phyloP scores from a whole-genome alignment of 2,797 vertebrate genomes.

The Lithobates pipiens region DNA sequence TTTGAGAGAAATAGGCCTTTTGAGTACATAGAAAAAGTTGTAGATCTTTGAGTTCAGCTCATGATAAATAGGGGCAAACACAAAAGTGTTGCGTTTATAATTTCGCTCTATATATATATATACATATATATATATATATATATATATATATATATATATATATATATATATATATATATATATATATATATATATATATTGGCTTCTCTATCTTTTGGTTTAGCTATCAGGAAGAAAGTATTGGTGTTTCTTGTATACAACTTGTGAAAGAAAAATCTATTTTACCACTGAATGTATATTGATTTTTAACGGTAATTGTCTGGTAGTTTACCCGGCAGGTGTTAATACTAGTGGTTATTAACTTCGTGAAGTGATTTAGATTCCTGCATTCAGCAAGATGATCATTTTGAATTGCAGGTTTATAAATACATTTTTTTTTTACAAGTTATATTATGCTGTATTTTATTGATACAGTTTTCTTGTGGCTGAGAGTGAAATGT shows the following conservation, averaged over 20 bases:
- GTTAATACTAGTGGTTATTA: conserved; percentile 43
- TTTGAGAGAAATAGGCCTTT: too few species aligned
- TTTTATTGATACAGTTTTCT: conserved; percentile 11
- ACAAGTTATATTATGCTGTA: neutral
- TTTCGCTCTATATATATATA: too few species aligned
- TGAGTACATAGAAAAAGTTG: too few species aligned
- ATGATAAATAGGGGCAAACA: too few species aligned
- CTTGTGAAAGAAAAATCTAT: conserved; percentile 24
- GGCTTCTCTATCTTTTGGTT: neutral
- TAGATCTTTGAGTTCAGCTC: too few species aligned
- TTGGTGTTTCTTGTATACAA: conserved; percentile 17
- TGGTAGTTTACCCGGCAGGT: conserved; percentile 41
- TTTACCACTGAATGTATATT: conserved; percentile 21
- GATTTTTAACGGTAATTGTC: conserved; percentile 37
- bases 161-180: too few species aligned
- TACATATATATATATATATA: too few species aligned
- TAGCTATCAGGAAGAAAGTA: neutral
- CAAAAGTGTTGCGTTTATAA: too few species aligned
- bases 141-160: too few species aligned
- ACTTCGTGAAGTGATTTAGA: conserved; percentile 40
- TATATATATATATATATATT: too few species aligned
- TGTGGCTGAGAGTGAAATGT: conserved; percentile 4
- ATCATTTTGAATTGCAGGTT: conserved; percentile 10
- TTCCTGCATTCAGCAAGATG: conserved; percentile 5
- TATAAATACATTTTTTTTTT: conserved; percentile 10